Percentiles rank a stretch among this genome's conserved stretches.
Evolutionary conservation across 2,113 vertebrate genomes (phyloP).

Genomic region (Oncorhynchus masou): DNA sequence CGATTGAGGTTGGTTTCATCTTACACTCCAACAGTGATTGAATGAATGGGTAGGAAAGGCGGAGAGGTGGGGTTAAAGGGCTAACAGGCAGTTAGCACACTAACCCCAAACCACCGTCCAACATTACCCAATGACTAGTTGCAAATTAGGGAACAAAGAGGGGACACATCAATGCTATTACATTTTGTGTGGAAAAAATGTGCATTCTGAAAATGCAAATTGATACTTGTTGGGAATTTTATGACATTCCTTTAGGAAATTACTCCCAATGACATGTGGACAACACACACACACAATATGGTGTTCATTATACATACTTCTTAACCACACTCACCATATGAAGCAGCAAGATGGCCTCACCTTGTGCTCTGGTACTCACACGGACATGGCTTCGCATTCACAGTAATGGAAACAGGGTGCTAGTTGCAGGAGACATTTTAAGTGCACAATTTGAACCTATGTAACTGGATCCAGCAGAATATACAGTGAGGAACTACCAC

Average conservation of each 20-base stretch:
- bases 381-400: constrained; percentile 35
- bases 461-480: constrained; percentile 58
- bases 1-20: constrained; percentile 59
- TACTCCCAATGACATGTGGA: not conserved
- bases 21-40: constrained; percentile 57
- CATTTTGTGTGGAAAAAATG: constrained; percentile 38
- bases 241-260: not conserved
- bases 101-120: constrained; percentile 47
- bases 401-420: constrained; percentile 51
- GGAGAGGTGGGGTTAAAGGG: constrained; percentile 34
- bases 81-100: constrained; percentile 61
- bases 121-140: constrained; percentile 64
- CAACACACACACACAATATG: constrained; percentile 52
- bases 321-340: constrained; percentile 43
- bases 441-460: constrained; percentile 60
- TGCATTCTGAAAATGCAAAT: constrained; percentile 25
- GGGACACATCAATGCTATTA: constrained; percentile 8
- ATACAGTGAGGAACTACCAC: constrained; percentile 21
- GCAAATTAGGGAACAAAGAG: constrained; percentile 54
- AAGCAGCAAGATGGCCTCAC: constrained; percentile 55
- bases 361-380: constrained; percentile 44
- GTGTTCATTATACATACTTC: constrained; percentile 65
- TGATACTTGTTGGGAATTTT: not conserved
- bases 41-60: constrained; percentile 61
- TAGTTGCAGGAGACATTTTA: constrained; percentile 69